Conservation (phyloP, 1,140 invertebrate species). For the Diorhabda carinulata region DNA sequence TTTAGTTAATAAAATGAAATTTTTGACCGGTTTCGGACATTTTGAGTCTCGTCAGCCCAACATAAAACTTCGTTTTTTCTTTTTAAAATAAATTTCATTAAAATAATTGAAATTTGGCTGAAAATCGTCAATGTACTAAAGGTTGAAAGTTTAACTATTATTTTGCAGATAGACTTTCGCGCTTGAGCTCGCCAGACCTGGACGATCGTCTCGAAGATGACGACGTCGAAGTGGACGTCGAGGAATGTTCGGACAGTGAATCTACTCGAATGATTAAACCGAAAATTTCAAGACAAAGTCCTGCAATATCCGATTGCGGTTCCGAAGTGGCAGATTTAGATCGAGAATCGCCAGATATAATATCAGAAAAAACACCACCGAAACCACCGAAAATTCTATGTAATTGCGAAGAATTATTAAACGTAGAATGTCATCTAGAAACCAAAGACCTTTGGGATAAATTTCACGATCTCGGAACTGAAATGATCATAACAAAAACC, state of each 20-base stretch:
- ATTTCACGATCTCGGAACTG: constrained; percentile 90
- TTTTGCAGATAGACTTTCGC: constrained; percentile 32
- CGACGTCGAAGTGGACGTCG: constrained; percentile 46
- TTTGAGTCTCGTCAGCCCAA: no score
- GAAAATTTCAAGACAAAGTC: constrained; percentile 37
- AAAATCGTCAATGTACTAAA: no score
- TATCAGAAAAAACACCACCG: constrained; percentile 29
- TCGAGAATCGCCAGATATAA: constrained; percentile 42
- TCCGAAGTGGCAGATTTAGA: constrained; percentile 42
- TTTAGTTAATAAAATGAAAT: no score
- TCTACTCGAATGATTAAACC: constrained; percentile 32
- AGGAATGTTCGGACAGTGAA: constrained; percentile 46
- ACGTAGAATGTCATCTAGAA: constrained; percentile 85
- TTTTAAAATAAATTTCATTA: no score
- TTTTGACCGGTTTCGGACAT: no score
- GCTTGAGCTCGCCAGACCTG: constrained; percentile 38
- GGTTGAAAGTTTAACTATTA: not conserved
- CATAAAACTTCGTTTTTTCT: no score
- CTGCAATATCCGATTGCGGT: constrained; percentile 42
- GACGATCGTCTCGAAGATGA: constrained; percentile 44
- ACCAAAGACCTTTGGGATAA: constrained; percentile 92
- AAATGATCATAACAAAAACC: constrained; percentile 98
- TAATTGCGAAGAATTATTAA: constrained; percentile 78
- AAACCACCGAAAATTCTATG: constrained; percentile 56
- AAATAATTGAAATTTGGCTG: no score